Conservation (phyloP, 2,797 vertebrate species). For the Scleropages formosus region DNA sequence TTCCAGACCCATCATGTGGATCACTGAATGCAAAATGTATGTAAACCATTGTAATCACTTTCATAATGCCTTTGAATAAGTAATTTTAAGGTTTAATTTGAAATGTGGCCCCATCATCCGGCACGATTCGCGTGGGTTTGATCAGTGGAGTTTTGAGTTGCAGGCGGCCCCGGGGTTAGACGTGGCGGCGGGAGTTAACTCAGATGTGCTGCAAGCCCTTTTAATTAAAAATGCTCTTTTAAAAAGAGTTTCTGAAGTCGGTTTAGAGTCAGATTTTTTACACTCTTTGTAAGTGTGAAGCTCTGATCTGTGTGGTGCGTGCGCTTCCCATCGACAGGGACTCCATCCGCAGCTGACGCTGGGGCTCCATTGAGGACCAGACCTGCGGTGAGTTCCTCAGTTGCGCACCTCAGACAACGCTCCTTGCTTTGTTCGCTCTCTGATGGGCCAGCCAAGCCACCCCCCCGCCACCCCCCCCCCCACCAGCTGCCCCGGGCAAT, state of each 20-base stretch:
- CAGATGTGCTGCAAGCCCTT: neutral
- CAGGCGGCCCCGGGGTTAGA: neutral
- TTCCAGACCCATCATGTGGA: no score
- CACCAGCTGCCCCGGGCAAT: slow-evolving; percentile 6
- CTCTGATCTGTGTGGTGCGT: neutral
- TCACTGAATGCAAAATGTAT: no score
- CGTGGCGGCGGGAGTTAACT: neutral
- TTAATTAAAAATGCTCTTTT: neutral
- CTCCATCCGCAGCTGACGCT: neutral
- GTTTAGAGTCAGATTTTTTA: neutral
- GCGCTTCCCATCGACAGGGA: neutral
- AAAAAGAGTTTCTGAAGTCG: slow-evolving; percentile 2
- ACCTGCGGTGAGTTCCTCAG: neutral
- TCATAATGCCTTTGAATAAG: no score
- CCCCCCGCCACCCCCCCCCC: neutral
- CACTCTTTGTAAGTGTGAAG: neutral
- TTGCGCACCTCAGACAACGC: neutral
- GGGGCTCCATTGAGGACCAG: slow-evolving; percentile 11
- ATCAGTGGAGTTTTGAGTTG: neutral
- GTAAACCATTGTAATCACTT: no score
- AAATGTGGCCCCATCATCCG: no score
- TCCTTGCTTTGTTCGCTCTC: slow-evolving; percentile 1
- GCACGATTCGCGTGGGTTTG: no score
- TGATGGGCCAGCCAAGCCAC: slow-evolving; percentile 12
- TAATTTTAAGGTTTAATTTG: no score